A percentile compares a stretch with the other conserved stretches of the same genome.
Evolutionary conservation across 1,140 invertebrate species (phyloP).

Genomic region (Diprion similis): DNA sequence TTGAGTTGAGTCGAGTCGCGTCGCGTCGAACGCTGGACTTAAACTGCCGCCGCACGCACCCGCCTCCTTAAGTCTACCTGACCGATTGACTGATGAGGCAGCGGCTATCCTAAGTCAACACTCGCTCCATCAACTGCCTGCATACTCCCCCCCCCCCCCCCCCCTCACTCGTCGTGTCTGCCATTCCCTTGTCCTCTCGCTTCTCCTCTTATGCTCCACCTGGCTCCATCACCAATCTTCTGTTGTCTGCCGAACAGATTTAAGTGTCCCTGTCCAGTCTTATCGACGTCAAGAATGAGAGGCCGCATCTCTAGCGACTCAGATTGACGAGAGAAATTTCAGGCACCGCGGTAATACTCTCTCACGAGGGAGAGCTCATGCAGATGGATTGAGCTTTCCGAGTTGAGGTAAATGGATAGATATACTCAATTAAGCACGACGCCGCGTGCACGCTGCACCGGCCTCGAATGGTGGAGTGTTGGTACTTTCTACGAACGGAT

Average conservation of each 20-base stretch:
- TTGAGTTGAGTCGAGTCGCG: not conserved
- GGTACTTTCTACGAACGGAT: too few species aligned
- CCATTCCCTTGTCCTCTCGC: constrained; percentile 4
- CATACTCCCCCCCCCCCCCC: constrained; percentile 36
- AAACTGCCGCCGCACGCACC: not conserved
- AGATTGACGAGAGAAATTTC: constrained; percentile 17
- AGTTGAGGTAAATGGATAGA: not conserved
- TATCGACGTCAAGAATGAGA: not conserved
- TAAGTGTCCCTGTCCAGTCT: constrained; percentile 5
- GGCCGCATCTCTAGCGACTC: too few species aligned
- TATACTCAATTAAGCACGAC: not conserved
- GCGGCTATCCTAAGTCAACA: constrained; percentile 64
- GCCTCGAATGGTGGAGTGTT: too few species aligned
- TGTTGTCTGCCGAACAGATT: constrained; percentile 9
- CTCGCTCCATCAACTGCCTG: constrained; percentile 57
- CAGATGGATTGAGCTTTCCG: constrained; percentile 8
- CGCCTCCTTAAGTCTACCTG: constrained; percentile 47
- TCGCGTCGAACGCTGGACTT: not conserved
- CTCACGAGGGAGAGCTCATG: not conserved
- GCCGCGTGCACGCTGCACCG: too few species aligned
- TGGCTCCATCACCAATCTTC: constrained; percentile 14
- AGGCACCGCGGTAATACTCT: not conserved
- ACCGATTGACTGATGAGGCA: constrained; percentile 62
- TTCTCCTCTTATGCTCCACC: not conserved
- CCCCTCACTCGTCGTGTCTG: constrained; percentile 13